A percentile compares a stretch with the other conserved stretches of the same genome.
phyloP scores from a whole-genome alignment of 2,113 vertebrate genomes.

The Cyanoramphus novaezelandiae region DNA sequence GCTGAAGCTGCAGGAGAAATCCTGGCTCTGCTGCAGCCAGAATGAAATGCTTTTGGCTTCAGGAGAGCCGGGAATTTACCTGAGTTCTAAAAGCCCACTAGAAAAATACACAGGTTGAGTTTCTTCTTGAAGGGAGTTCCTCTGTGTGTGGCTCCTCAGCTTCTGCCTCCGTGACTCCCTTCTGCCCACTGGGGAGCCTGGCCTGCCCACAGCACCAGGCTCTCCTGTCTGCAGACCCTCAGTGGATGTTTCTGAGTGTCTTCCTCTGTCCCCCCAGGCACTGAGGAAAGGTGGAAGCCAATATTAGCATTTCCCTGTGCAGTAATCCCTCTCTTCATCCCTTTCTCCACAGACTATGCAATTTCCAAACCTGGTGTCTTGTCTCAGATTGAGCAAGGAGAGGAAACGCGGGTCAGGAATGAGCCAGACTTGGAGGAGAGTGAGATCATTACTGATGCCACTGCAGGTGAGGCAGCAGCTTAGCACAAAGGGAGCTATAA shows the following conservation, averaged over 20 bases:
- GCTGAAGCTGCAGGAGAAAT: background rate
- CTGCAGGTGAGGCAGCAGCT: constrained; percentile 64
- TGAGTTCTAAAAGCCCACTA: background rate
- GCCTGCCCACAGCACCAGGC: background rate
- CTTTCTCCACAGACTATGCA: constrained; percentile 74
- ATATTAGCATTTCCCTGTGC: rapidly evolving
- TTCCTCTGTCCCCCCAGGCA: rapidly evolving
- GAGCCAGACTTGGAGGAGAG: constrained; percentile 77
- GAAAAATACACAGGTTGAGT: rapidly evolving
- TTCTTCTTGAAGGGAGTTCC: background rate
- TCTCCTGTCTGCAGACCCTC: background rate
- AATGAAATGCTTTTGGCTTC: background rate
- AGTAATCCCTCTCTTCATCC: background rate
- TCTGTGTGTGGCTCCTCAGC: background rate
- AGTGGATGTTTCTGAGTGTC: background rate
- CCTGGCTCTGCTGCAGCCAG: background rate
- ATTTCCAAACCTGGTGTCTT: constrained; percentile 80
- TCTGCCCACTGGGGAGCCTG: background rate
- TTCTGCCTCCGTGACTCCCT: background rate
- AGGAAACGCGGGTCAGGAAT: constrained; percentile 45
- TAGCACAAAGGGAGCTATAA: rapidly evolving
- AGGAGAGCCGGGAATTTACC: background rate
- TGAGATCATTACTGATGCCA: constrained; percentile 70
- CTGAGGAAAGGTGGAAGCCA: background rate
- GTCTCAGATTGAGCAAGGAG: constrained; percentile 76